These are phyloP conservation scores for Petrocephalus microphthalmus DNA, from an alignment of 2,113 vertebrate genomes.

Conservation along the genomic window DNA sequence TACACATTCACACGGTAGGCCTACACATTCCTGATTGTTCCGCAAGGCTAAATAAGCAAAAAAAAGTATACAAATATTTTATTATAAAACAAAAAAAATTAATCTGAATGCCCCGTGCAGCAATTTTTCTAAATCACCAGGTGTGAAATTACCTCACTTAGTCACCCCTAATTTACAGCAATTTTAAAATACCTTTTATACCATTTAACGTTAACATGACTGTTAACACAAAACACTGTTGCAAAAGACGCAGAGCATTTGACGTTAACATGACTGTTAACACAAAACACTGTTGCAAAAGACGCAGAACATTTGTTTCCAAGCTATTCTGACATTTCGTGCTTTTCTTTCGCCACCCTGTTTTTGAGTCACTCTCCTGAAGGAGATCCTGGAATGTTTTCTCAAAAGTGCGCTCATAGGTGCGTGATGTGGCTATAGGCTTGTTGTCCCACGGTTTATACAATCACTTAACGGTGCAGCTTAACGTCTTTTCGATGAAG, in stretches of 20 bases:
- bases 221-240: neutral
- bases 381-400: too few relatives aligned
- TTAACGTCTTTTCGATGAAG: neutral
- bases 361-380: neutral
- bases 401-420: neutral
- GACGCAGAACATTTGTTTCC: neutral
- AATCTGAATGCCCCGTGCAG: neutral
- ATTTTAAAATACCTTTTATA: neutral
- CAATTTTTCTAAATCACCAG: neutral
- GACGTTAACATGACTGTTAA: neutral
- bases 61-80: neutral
- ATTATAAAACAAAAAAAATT: neutral
- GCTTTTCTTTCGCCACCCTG: neutral
- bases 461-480: neutral
- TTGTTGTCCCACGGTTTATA: neutral
- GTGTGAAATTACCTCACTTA: neutral
- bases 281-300: neutral
- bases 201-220: neutral
- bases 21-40: neutral
- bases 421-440: neutral
- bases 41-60: neutral
- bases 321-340: neutral
- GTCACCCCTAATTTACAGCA: neutral
- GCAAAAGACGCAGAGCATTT: neutral
- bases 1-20: neutral